A percentile compares a stretch with the other conserved stretches of the same genome.
These are phyloP conservation scores for Salticus scenicus DNA, from an alignment of 2,888 invertebrate genomes.

Conservation along the genomic window DNA sequence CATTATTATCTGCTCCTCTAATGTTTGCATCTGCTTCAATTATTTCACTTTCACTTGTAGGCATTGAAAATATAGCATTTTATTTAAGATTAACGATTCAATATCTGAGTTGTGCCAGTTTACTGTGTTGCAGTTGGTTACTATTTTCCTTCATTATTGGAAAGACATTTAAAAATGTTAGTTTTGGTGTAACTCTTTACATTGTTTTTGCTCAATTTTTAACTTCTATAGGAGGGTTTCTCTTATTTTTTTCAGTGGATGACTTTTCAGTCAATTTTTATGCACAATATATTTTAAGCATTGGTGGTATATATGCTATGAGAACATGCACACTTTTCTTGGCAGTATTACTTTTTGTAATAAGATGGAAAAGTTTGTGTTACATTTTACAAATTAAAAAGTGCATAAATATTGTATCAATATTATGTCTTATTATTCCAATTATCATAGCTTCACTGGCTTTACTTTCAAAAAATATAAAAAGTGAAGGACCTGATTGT, in stretches of 20 bases:
- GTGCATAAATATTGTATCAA: constrained; percentile 77
- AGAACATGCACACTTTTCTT: constrained; percentile 75
- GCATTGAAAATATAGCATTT: constrained; percentile 50
- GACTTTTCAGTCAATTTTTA: constrained; percentile 66
- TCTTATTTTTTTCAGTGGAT: constrained; percentile 51
- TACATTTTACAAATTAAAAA: constrained; percentile 81
- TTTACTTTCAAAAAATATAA: constrained; percentile 20
- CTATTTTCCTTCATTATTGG: constrained; percentile 62
- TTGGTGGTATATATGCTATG: constrained; percentile 74
- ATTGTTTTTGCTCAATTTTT: constrained; percentile 70
- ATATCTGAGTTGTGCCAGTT: constrained; percentile 56
- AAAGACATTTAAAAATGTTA: constrained; percentile 69
- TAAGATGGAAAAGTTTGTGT: constrained; percentile 86
- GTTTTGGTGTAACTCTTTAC: constrained; percentile 69
- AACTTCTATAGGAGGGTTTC: constrained; percentile 63
- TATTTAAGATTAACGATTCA: constrained; percentile 66
- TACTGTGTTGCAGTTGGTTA: constrained; percentile 62
- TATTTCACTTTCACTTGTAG: constrained; percentile 84
- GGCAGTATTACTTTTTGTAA: constrained; percentile 74
- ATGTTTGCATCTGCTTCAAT: constrained; percentile 97
- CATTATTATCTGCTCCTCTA: constrained; percentile 93
- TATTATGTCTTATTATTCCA: constrained; percentile 77
- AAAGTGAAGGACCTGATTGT: constrained; percentile 82
- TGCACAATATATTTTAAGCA: constrained; percentile 65
- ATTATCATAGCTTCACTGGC: constrained; percentile 28